These are phyloP conservation scores for Clistopyga incitator DNA, from an alignment of 2,888 invertebrate species.

Conservation along the genomic window DNA sequence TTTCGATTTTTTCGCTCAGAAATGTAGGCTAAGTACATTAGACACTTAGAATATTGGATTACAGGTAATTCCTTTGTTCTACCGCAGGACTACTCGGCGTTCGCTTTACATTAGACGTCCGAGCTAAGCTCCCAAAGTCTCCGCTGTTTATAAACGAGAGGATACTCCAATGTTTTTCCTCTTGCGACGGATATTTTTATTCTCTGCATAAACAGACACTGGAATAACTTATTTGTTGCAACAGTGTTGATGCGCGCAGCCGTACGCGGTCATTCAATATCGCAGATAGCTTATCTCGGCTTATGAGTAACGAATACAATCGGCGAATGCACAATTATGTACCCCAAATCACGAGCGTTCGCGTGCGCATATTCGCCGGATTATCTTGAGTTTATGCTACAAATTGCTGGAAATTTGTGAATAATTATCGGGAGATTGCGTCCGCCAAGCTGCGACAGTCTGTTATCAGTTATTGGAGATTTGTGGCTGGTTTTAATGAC, in stretches of 20 bases:
- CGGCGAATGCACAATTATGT: slow-evolving; percentile 2
- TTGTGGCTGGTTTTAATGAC: slow-evolving; percentile 29
- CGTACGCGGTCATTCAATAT: slow-evolving; percentile 10
- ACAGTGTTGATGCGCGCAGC: background rate
- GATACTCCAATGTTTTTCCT: background rate
- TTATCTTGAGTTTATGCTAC: background rate
- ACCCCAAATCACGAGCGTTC: background rate
- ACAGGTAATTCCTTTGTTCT: slow-evolving; percentile 47
- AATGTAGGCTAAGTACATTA: slow-evolving; percentile 33
- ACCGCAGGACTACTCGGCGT: background rate
- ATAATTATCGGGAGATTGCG: background rate
- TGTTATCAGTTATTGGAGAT: slow-evolving; percentile 21
- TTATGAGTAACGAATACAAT: slow-evolving; percentile 32
- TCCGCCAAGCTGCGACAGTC: background rate
- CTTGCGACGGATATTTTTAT: background rate
- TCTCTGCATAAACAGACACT: background rate
- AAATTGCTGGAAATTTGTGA: background rate
- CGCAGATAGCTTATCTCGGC: slow-evolving; percentile 53
- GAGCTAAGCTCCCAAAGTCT: background rate
- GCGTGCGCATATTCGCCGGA: background rate
- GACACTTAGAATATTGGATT: slow-evolving; percentile 46
- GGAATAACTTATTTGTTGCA: background rate
- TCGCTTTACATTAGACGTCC: background rate
- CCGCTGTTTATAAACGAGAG: background rate
- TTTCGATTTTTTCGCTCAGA: background rate